Conservation (phyloP, 2,888 invertebrate genomes). For the Aplocera efformata region DNA sequence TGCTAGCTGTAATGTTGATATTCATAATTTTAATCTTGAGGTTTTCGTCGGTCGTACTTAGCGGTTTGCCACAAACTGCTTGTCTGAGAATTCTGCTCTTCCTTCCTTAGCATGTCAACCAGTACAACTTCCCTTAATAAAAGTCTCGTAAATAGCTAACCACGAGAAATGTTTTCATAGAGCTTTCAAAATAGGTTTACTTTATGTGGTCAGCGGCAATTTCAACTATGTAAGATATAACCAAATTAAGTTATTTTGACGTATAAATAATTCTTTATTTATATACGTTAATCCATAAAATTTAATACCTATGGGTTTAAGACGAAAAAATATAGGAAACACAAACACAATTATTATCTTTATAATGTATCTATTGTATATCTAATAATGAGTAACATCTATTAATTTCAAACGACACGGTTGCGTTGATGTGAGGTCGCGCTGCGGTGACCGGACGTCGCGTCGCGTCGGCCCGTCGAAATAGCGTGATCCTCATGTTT, state of each 20-base stretch:
- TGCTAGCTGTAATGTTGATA: constrained; percentile 40
- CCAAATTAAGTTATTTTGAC: no score
- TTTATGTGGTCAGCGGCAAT: constrained; percentile 12
- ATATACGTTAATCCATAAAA: no score
- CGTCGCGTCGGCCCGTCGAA: constrained; percentile 43
- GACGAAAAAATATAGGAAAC: no score
- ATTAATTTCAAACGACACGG: no score
- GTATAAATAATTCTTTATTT: no score
- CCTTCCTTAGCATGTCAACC: constrained; percentile 51
- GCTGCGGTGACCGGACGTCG: constrained; percentile 37
- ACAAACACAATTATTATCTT: no score
- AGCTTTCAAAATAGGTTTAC: constrained; percentile 22
- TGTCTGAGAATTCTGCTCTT: constrained; percentile 48
- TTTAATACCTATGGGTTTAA: no score
- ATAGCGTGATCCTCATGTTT: constrained; percentile 57
- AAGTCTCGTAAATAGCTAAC: constrained; percentile 29
- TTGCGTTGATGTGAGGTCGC: constrained; percentile 5
- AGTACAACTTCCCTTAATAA: constrained; percentile 35
- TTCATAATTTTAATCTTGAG: constrained; percentile 44
- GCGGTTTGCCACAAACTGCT: constrained; percentile 59
- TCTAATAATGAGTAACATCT: no score
- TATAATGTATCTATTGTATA: no score
- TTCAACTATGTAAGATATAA: no score
- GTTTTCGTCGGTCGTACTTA: constrained; percentile 46
- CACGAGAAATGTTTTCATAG: constrained; percentile 19